phyloP scores from a whole-genome alignment of 2,888 invertebrate species.

The Megalurothrips usitatus region DNA sequence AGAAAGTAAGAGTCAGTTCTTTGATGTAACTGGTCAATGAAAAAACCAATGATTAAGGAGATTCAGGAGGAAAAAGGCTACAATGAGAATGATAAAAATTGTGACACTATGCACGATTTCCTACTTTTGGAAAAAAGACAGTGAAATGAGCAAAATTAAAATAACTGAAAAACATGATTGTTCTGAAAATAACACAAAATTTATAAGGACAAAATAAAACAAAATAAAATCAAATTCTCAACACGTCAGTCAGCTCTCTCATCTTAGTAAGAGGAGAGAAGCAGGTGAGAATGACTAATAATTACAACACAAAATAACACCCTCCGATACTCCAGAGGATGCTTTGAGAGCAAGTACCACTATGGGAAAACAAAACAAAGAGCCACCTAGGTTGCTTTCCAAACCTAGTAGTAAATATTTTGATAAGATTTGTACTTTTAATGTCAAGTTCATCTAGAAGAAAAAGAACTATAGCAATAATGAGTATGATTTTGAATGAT shows the following conservation, averaged over 20 bases:
- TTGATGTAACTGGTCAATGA: background rate
- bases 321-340: too few species aligned
- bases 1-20: background rate
- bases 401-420: background rate
- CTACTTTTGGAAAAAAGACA: background rate
- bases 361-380: too few species aligned
- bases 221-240: background rate
- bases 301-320: background rate
- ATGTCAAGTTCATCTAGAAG: background rate
- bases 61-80: background rate
- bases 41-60: background rate
- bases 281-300: constrained; percentile 1
- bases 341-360: too few species aligned
- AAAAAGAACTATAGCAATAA: background rate
- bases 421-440: constrained; percentile 16
- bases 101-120: too few species aligned
- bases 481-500: background rate
- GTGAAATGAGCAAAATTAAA: background rate
- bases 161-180: background rate
- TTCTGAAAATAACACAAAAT: background rate
- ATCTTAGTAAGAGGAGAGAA: background rate
- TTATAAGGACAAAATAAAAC: background rate
- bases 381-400: background rate
- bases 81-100: too few species aligned
- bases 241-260: constrained; percentile 15